A percentile compares a stretch with the other conserved stretches of the same genome.
phyloP scores from a whole-genome alignment of 2,797 vertebrate genomes.

The Sebastes variabilis region DNA sequence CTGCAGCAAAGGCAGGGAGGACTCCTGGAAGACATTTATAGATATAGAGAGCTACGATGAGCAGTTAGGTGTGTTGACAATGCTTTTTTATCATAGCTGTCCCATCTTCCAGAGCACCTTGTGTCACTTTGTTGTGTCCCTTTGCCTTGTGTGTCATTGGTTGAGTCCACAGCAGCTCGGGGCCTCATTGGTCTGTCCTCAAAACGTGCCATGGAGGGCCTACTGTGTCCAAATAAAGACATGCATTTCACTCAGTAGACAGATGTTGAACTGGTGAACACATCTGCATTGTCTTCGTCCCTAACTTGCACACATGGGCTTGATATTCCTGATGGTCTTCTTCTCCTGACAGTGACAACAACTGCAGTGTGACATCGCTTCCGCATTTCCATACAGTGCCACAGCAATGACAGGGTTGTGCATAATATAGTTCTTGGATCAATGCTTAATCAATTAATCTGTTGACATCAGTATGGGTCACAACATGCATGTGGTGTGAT shows the following conservation, averaged over 20 bases:
- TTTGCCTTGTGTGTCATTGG: too few relatives aligned
- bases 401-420: conserved; percentile 4
- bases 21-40: neutral
- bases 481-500: neutral
- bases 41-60: too few relatives aligned
- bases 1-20: neutral
- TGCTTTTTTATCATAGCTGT: too few relatives aligned
- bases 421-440: neutral
- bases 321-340: neutral
- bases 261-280: neutral
- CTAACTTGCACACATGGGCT: neutral
- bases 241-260: neutral
- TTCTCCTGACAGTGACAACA: neutral
- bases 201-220: neutral
- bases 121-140: too few relatives aligned
- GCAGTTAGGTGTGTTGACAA: too few relatives aligned
- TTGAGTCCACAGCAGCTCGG: too few relatives aligned
- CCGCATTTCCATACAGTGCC: conserved; percentile 9
- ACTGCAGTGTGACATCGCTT: conserved; percentile 42
- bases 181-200: too few relatives aligned
- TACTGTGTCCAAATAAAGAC: neutral
- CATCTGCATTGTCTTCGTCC: neutral
- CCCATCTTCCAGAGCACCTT: too few relatives aligned
- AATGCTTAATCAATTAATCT: neutral
- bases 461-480: neutral